Conservation (phyloP, 2,888 invertebrate species). For the Aphodius granarius region DNA sequence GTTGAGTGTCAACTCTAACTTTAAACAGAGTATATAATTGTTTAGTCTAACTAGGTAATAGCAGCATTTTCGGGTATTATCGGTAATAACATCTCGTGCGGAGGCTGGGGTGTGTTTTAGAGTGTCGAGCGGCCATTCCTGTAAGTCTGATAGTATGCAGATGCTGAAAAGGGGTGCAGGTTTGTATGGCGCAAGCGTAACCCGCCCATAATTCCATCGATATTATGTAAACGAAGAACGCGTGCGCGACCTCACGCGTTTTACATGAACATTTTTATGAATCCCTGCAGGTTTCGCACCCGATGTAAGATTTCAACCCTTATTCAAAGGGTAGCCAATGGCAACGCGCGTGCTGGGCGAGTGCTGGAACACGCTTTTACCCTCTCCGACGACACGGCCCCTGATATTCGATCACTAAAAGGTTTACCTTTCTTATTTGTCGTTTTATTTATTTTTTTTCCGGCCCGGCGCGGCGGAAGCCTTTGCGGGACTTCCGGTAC, state of each 20-base stretch:
- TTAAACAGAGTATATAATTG: too few species aligned
- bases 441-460: slow-evolving; percentile 37
- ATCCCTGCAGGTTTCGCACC: slow-evolving; percentile 46
- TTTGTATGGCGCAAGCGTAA: slow-evolving; percentile 50
- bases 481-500: slow-evolving; percentile 24
- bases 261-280: slow-evolving; percentile 54
- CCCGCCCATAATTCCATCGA: slow-evolving; percentile 54
- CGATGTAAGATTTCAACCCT: slow-evolving; percentile 51
- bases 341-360: slow-evolving; percentile 47
- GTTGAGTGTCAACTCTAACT: too few species aligned
- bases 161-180: slow-evolving; percentile 46
- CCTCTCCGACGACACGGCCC: background rate
- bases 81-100: background rate
- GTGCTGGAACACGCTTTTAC: slow-evolving; percentile 35
- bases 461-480: slow-evolving; percentile 22
- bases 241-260: slow-evolving; percentile 52
- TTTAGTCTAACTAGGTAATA: background rate
- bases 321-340: slow-evolving; percentile 49
- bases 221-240: slow-evolving; percentile 54
- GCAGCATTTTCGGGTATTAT: too few species aligned
- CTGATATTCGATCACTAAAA: slow-evolving; percentile 44
- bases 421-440: slow-evolving; percentile 43
- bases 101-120: background rate
- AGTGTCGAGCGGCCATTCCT: slow-evolving; percentile 38
- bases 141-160: slow-evolving; percentile 43